Base-by-base conservation (phyloP, 2,888 invertebrate genomes). In the Agrochola circellaris region DNA sequence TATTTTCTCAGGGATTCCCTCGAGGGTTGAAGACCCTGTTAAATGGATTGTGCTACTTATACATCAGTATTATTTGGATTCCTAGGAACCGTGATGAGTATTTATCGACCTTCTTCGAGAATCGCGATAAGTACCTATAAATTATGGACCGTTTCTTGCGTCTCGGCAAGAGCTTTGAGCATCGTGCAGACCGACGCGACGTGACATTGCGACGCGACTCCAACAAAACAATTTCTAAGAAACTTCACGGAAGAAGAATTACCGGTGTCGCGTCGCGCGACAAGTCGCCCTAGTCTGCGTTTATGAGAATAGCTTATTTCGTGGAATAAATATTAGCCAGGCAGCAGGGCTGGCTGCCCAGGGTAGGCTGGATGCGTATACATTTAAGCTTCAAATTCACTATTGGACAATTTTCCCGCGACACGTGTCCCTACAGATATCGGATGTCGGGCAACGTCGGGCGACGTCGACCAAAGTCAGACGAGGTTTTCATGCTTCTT, bases 41-140 rank as follows among this genome's bases (percentile, higher is more conserved):
- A 58, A 61, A 62, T 69, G 60, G 51, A 61, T 34, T 56, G 64
- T 51, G 30, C 68, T 71, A 62, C 58, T 51, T 69, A 69, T 7
- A 23, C 17, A 65, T 77, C 17, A n/a, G 23, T n/a, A 54, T 62
- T 56, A 42, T 82, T 61, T 56, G 23, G 54, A 45, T 23, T 26
- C 5, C 1, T 3, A 3, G 48, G 42, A 11, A 72, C 26, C 30
- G 11, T 34, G 23, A 38, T 26, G 38, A 23, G 67, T 67, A 30
- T 67, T 23, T 67, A 30, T n/a, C 7, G 4, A 34, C 7, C 17
- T 17, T 30, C 17, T 60, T 60, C 20, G 20, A 20, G 30, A 30
- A 30, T 20, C 9, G 1, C 26, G 7, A 17, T 58, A 58, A 26
- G 15, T 60, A n/a, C n/a, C n/a, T n/a, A 17, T 17, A 60, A 60